Conservation (phyloP, 2,888 invertebrate species). For the Drosophila birchii region DNA sequence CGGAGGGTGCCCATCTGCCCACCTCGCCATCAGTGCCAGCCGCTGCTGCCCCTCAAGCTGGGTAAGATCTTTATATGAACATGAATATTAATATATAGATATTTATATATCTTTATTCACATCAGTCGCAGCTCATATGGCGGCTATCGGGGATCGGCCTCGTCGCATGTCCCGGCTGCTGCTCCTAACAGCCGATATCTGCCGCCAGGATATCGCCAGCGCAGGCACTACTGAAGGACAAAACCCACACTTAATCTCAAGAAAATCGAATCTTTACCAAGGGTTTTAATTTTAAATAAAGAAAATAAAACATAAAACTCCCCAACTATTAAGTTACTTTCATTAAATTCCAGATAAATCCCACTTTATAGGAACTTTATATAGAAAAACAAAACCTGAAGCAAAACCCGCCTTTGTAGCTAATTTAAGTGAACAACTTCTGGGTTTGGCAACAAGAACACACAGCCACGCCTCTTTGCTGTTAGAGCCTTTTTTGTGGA, state of each 20-base stretch:
- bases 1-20: constrained; percentile 91
- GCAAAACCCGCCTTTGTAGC: constrained; percentile 27
- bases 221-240: constrained; percentile 63
- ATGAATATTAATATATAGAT: not conserved
- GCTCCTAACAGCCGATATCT: constrained; percentile 77
- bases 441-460: constrained; percentile 40
- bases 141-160: constrained; percentile 57
- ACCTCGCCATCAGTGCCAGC: constrained; percentile 90
- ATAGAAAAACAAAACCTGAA: not conserved
- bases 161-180: constrained; percentile 61
- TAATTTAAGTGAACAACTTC: constrained; percentile 46
- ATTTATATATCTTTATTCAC: not conserved
- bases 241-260: not conserved
- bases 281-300: not conserved
- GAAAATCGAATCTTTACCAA: constrained; percentile 10
- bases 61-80: not conserved
- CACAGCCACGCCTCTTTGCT: constrained; percentile 47
- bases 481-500: constrained; percentile 44
- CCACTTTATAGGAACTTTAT: not conserved
- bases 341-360: not conserved
- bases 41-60: not conserved
- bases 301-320: constrained; percentile 3
- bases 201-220: constrained; percentile 76
- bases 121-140: constrained; percentile 41
- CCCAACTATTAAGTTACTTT: not conserved